These are phyloP conservation scores for Erythrocercus mccallii DNA, from an alignment of 2,113 vertebrate genomes.

Conservation along the genomic window DNA sequence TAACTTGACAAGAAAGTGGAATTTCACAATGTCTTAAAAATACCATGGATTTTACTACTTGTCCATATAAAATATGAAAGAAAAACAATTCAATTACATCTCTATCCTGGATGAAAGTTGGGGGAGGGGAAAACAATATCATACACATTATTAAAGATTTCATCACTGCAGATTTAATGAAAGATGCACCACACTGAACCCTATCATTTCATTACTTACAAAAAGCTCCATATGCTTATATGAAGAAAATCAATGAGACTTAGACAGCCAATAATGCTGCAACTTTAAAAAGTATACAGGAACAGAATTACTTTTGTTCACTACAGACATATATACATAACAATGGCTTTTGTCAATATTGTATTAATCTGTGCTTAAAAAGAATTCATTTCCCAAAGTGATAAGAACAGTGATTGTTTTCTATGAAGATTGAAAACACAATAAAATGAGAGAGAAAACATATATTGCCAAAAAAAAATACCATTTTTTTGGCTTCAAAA, in stretches of 20 bases:
- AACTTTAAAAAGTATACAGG: conserved; percentile 3
- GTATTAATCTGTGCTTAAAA: background rate
- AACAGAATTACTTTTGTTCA: conserved; percentile 53
- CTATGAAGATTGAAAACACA: background rate
- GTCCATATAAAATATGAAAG: background rate
- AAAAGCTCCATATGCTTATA: conserved; percentile 14
- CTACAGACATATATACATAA: background rate
- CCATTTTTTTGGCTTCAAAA: background rate
- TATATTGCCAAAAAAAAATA: background rate
- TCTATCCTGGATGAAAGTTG: background rate
- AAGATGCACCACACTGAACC: conserved; percentile 42
- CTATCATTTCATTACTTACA: conserved; percentile 32
- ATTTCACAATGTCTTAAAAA: background rate
- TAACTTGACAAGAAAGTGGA: background rate
- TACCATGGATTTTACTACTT: background rate
- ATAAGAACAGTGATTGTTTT: background rate
- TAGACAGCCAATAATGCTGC: conserved; percentile 22
- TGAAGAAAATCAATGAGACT: conserved; percentile 37
- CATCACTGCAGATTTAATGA: conserved; percentile 58
- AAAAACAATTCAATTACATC: background rate
- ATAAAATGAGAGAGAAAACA: background rate
- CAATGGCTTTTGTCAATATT: background rate
- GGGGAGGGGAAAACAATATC: conserved; percentile 19
- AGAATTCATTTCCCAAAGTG: background rate
- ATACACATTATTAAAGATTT: conserved; percentile 59